Conservation (phyloP, 2,797 vertebrate species). For the Toxotes lorentzi region DNA sequence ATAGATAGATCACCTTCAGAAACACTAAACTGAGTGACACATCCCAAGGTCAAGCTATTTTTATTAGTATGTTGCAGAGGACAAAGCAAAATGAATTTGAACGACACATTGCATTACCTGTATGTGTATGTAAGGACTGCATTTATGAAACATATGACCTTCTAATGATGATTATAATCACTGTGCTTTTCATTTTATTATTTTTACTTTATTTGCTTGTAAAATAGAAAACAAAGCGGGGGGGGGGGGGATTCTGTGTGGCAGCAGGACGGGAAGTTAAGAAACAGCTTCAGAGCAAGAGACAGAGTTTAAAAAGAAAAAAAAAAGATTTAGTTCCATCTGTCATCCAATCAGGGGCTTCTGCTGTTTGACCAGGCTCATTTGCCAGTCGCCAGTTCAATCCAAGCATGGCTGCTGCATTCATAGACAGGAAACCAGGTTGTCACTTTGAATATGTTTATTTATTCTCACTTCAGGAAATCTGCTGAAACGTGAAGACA, state of each 20-base stretch:
- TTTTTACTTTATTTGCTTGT: slow-evolving; percentile 3
- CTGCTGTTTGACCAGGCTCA: slow-evolving; percentile 68
- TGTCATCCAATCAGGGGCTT: slow-evolving; percentile 76
- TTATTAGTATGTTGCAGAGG: slow-evolving; percentile 41
- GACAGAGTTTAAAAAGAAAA: background rate
- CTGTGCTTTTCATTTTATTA: slow-evolving; percentile 1
- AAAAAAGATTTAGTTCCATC: slow-evolving; percentile 60
- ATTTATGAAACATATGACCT: background rate
- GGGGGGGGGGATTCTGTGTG: slow-evolving; percentile 31
- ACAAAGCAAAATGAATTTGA: slow-evolving; percentile 16
- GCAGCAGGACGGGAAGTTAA: slow-evolving; percentile 56
- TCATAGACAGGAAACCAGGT: slow-evolving; percentile 67
- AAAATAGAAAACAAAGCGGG: background rate
- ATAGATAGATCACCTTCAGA: slow-evolving; percentile 70
- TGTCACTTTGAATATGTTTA: slow-evolving; percentile 85
- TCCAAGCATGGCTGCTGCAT: slow-evolving; percentile 61
- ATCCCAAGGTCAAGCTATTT: slow-evolving; percentile 61
- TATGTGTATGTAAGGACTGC: background rate
- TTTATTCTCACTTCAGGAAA: slow-evolving; percentile 77
- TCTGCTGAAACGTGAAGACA: slow-evolving; percentile 69
- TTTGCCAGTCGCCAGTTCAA: slow-evolving; percentile 78
- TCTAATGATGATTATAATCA: slow-evolving; percentile 17
- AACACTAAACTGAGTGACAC: slow-evolving; percentile 70
- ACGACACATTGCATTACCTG: background rate
- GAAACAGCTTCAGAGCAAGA: slow-evolving; percentile 50